Conservation (phyloP, 2,888 invertebrate species). For the Biston stratarius region DNA sequence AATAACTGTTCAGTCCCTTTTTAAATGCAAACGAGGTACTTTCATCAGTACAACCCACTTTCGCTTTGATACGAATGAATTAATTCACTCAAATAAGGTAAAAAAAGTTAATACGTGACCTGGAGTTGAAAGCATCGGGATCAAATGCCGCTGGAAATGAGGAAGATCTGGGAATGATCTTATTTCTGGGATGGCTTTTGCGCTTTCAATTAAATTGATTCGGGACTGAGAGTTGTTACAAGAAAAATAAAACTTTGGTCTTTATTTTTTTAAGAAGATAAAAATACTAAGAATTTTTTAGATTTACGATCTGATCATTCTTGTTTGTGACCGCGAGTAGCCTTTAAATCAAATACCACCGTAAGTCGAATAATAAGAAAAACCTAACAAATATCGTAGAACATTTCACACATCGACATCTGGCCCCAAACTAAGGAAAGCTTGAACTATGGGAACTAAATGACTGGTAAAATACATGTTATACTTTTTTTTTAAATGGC, state of each 20-base stretch:
- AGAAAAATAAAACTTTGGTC: not conserved
- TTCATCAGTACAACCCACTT: slow-evolving; percentile 21
- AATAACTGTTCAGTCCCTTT: slow-evolving; percentile 28
- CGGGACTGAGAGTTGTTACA: slow-evolving; percentile 1
- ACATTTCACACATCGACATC: too few relatives aligned
- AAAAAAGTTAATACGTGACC: slow-evolving; percentile 27
- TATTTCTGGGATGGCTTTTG: slow-evolving; percentile 23
- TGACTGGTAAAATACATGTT: too few relatives aligned
- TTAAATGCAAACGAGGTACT: slow-evolving; percentile 33
- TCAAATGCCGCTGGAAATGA: slow-evolving; percentile 16
- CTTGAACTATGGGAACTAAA: too few relatives aligned
- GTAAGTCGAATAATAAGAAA: too few relatives aligned
- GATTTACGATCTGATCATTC: not conserved
- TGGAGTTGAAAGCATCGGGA: slow-evolving; percentile 12
- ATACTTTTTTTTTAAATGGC: too few relatives aligned
- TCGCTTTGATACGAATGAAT: slow-evolving; percentile 36
- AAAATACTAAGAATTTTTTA: not conserved
- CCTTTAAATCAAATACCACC: too few relatives aligned
- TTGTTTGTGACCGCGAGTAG: too few relatives aligned
- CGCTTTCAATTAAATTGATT: slow-evolving; percentile 33
- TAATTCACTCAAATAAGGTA: slow-evolving; percentile 27
- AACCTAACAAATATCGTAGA: too few relatives aligned
- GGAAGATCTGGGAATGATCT: slow-evolving; percentile 24
- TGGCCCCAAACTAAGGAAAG: too few relatives aligned
- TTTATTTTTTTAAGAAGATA: slow-evolving; percentile 1